Conservation (phyloP, 2,113 vertebrate genomes). For the Phainopepla nitens region DNA sequence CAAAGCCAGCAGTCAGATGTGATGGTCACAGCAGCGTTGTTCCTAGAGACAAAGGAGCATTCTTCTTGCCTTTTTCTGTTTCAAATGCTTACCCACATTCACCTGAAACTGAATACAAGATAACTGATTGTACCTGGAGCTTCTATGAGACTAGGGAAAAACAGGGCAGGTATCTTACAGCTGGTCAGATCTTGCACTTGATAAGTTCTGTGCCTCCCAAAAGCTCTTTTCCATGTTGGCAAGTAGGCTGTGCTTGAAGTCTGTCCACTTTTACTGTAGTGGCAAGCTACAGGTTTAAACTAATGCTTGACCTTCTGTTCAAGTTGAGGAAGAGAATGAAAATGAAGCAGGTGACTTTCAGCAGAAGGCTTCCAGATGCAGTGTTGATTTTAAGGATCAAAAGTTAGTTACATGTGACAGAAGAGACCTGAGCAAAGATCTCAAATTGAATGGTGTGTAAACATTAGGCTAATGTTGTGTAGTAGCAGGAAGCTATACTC, state of each 20-base stretch:
- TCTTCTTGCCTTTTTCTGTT: background rate
- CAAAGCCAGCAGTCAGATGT: background rate
- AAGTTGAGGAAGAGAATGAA: background rate
- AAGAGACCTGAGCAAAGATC: conserved; percentile 14
- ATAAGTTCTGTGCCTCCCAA: background rate
- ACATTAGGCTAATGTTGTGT: background rate
- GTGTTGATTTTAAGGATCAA: conserved; percentile 10
- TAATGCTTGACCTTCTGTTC: background rate
- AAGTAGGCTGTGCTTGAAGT: background rate
- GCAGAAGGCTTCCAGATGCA: background rate
- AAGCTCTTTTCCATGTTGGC: background rate
- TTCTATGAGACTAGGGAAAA: background rate
- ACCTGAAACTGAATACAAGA: background rate
- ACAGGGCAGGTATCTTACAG: background rate
- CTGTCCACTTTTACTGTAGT: background rate
- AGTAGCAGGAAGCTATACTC: background rate
- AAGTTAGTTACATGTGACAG: background rate
- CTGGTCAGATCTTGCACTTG: background rate
- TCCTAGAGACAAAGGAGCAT: background rate
- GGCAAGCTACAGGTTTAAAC: background rate
- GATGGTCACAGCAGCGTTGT: background rate
- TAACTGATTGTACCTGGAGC: background rate
- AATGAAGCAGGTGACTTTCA: background rate
- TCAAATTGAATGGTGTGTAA: background rate
- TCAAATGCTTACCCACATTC: background rate